phyloP scores from a whole-genome alignment of 2,113 vertebrate species.

The Haemorhous mexicanus region DNA sequence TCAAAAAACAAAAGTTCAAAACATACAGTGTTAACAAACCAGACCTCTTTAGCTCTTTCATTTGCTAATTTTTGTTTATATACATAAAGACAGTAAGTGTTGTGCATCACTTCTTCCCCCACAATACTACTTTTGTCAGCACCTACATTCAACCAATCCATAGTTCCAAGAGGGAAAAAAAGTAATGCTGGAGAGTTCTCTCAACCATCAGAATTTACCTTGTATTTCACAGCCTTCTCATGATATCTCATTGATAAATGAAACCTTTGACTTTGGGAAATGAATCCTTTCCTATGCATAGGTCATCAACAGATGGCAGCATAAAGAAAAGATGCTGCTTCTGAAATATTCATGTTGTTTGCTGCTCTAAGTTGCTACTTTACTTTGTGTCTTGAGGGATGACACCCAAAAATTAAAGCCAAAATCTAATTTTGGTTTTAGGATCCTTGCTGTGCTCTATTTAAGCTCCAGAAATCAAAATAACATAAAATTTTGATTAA shows the following conservation, averaged over 20 bases:
- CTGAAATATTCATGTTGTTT: background rate
- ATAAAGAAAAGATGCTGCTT: background rate
- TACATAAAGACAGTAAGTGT: background rate
- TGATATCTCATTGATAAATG: background rate
- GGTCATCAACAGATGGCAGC: background rate
- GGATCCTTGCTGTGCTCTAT: background rate
- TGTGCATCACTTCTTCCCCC: background rate
- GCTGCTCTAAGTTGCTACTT: background rate
- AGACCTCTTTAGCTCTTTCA: background rate
- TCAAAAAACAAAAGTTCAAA: background rate
- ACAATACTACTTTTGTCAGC: background rate
- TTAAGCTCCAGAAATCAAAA: conserved; percentile 23
- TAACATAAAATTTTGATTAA: background rate
- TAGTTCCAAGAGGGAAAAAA: background rate
- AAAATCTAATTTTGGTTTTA: background rate
- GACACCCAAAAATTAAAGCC: background rate
- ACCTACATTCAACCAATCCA: background rate
- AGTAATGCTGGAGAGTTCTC: background rate
- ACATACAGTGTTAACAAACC: background rate
- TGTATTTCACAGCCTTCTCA: background rate
- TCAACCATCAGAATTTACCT: background rate
- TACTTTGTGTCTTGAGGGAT: background rate
- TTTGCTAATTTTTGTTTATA: background rate
- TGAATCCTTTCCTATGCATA: background rate
- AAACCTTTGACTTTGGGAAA: background rate